Percentiles rank a stretch among this genome's conserved stretches.
Evolutionary conservation across 2,113 vertebrate genomes (phyloP).

Genomic region (Anas platyrhynchos): DNA sequence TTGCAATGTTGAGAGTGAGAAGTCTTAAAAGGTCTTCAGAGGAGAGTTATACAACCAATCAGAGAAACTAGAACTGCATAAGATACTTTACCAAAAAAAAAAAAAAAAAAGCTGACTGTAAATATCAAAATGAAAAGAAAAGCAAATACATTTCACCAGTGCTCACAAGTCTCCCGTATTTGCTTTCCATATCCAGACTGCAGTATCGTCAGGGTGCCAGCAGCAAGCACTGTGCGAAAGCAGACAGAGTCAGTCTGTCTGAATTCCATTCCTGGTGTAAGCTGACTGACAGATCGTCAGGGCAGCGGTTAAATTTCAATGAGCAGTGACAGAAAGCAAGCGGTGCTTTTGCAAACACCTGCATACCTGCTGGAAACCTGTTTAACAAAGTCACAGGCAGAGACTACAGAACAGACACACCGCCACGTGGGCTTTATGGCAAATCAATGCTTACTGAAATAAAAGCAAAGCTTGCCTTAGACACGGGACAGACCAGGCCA

Average conservation of each 20-base stretch:
- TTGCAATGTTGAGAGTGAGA: not conserved
- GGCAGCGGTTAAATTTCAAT: fast-evolving
- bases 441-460: fast-evolving
- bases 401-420: not conserved
- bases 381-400: not conserved
- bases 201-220: too few species aligned
- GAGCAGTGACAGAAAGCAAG: fast-evolving
- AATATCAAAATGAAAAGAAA: fast-evolving
- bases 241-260: not conserved
- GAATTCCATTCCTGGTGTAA: fast-evolving
- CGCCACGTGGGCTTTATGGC: fast-evolving
- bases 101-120: not conserved
- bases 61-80: not conserved
- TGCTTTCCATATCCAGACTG: fast-evolving
- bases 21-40: not conserved
- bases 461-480: not conserved
- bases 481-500: not conserved
- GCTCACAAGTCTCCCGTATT: fast-evolving
- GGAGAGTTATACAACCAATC: not conserved
- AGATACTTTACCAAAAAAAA: not conserved
- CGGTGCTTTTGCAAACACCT: fast-evolving
- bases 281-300: not conserved
- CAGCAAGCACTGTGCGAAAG: not conserved
- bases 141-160: fast-evolving
- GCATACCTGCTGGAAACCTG: fast-evolving